phyloP scores from a whole-genome alignment of 2,797 vertebrate genomes.

The Centropyge bicolor region DNA sequence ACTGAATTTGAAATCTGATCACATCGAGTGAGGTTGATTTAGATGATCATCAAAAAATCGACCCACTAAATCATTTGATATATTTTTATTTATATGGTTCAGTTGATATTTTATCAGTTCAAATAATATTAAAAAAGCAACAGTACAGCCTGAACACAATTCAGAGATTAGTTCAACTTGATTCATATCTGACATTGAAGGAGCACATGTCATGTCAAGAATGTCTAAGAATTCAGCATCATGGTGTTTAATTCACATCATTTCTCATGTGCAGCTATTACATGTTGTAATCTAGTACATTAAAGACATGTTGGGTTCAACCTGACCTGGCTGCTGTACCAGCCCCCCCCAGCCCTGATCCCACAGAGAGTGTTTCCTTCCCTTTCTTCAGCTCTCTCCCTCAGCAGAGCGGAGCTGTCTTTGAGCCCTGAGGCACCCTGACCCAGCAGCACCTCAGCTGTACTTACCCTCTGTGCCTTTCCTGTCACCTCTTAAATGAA shows the following conservation, averaged over 20 bases:
- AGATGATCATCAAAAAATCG: too few species aligned
- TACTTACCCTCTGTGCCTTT: constrained; percentile 19
- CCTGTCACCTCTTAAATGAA: constrained; percentile 41
- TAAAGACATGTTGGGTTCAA: background rate
- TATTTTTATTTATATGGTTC: too few species aligned
- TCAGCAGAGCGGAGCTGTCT: constrained; percentile 7
- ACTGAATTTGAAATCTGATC: too few species aligned
- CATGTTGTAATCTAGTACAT: background rate
- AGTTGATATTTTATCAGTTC: too few species aligned
- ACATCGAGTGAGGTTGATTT: background rate
- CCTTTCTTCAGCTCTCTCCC: background rate
- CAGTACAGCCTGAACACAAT: too few species aligned
- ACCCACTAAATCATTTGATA: too few species aligned
- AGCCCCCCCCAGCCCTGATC: background rate
- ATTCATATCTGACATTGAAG: too few species aligned
- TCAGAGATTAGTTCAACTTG: too few species aligned
- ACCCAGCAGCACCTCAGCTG: constrained; percentile 19
- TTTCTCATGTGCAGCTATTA: background rate
- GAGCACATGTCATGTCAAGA: too few species aligned
- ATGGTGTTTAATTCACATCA: background rate
- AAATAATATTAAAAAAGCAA: too few species aligned
- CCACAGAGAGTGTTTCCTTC: background rate
- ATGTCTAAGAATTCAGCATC: background rate
- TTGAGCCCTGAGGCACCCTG: constrained; percentile 14
- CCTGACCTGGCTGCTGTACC: background rate